phyloP scores from a whole-genome alignment of 2,113 vertebrate species.

The Emydocephalus ijimae region DNA sequence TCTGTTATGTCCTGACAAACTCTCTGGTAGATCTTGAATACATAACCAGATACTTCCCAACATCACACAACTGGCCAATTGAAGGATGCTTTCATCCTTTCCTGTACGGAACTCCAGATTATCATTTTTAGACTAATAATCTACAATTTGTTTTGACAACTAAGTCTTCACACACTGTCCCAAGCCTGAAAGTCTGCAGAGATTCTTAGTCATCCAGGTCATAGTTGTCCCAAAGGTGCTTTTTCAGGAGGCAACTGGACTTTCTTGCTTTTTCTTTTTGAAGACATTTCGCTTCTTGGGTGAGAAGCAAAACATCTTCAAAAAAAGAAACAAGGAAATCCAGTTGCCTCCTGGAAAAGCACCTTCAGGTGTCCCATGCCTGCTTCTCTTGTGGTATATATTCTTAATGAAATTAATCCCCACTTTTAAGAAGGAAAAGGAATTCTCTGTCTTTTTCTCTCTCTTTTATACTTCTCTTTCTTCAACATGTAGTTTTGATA shows the following conservation, averaged over 20 bases:
- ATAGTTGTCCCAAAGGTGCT: no score
- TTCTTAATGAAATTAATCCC: not conserved
- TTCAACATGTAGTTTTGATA: not conserved
- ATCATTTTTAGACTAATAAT: not conserved
- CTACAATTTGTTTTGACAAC: not conserved
- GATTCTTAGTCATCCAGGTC: no score
- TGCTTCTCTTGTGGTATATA: not conserved
- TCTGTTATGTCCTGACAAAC: not conserved
- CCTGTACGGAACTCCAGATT: not conserved
- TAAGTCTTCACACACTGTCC: not conserved
- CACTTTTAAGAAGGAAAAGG: not conserved
- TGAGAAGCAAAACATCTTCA: no score
- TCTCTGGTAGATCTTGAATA: not conserved
- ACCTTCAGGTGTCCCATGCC: not conserved
- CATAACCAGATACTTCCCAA: not conserved
- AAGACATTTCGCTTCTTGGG: no score
- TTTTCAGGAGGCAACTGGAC: no score
- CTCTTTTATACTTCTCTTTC: not conserved
- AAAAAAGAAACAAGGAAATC: no score
- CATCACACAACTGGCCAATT: not conserved
- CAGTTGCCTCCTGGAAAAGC: no score
- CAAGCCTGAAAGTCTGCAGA: no score
- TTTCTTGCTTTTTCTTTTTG: no score
- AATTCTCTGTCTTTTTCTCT: not conserved
- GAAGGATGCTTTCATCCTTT: not conserved